phyloP scores from a whole-genome alignment of 2,888 invertebrate genomes.

The Arenicola marina region DNA sequence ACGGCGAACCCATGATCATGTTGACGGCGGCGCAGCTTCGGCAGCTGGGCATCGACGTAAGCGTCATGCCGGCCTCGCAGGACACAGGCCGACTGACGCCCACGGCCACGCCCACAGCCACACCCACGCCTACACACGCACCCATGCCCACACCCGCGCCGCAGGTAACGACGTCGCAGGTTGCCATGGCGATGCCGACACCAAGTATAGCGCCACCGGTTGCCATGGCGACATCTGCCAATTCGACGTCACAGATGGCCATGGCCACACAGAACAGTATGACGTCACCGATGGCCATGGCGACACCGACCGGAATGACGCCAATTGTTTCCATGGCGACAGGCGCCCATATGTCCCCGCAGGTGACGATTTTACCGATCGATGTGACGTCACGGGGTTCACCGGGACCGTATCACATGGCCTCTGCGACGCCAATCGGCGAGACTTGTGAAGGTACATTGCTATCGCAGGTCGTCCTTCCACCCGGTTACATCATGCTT shows the following conservation, averaged over 20 bases:
- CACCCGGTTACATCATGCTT: no score
- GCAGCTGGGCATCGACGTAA: conserved; percentile 17
- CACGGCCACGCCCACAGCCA: no score
- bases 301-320: neutral
- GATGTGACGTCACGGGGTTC: no score
- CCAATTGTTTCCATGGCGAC: neutral
- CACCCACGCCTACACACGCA: no score
- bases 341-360: neutral
- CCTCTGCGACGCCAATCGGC: no score
- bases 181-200: neutral
- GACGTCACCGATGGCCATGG: neutral
- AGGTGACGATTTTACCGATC: no score
- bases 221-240: neutral
- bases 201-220: neutral
- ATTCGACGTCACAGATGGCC: neutral
- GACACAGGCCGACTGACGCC: no score
- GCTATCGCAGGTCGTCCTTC: no score
- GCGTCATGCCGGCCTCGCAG: neutral
- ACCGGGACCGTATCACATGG: no score
- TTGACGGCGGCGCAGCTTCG: conserved; percentile 21
- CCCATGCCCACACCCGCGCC: neutral
- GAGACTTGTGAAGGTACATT: no score
- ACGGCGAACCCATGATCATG: conserved; percentile 14
- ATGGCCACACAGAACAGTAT: neutral
- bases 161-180: neutral